These are phyloP conservation scores for Isichthys henryi DNA, from an alignment of 2,113 vertebrate species.

Conservation along the genomic window DNA sequence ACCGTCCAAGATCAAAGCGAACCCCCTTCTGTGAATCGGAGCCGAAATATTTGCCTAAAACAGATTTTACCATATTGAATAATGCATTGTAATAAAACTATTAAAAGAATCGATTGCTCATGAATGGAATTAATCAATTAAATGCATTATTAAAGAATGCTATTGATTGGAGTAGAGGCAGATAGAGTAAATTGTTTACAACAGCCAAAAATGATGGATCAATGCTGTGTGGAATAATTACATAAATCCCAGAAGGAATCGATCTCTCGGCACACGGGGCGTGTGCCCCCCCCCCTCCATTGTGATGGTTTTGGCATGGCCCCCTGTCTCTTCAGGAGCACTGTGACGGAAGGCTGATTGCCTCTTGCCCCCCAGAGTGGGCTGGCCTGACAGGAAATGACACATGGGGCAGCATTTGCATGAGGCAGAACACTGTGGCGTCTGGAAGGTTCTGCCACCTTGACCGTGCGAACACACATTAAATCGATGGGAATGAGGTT, in stretches of 20 bases:
- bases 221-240: conserved; percentile 55
- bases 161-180: conserved; percentile 59
- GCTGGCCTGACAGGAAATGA: neutral
- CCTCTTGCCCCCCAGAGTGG: neutral
- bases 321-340: neutral
- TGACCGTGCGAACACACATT: neutral
- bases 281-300: conserved; percentile 44
- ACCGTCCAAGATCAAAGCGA: neutral
- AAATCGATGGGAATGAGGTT: conserved; percentile 9
- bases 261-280: conserved; percentile 47
- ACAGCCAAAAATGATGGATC: conserved; percentile 56
- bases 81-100: conserved; percentile 40
- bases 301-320: neutral
- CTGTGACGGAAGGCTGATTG: neutral
- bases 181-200: conserved; percentile 64
- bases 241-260: conserved; percentile 53
- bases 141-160: conserved; percentile 71
- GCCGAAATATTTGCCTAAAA: conserved; percentile 38
- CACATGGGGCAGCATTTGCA: neutral
- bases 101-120: conserved; percentile 68
- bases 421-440: neutral
- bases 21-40: neutral
- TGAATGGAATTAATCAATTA: conserved; percentile 64
- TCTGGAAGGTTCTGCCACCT: neutral
- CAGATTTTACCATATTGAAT: conserved; percentile 40